Evolutionary conservation across 2,113 vertebrate species (phyloP).

Genomic region (Myiagra hebetior): DNA sequence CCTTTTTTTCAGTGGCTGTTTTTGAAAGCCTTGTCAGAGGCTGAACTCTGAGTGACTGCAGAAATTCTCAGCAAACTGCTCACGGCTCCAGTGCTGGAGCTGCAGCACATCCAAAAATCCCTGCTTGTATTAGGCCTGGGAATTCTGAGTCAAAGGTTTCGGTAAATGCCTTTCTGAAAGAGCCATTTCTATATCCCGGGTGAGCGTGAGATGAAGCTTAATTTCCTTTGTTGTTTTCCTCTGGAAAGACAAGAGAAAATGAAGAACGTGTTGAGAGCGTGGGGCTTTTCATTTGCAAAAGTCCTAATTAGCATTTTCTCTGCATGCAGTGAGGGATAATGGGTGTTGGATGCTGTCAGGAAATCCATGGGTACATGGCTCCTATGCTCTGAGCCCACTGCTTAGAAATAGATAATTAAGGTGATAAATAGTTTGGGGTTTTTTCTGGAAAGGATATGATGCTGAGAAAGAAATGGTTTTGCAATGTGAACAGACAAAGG

Average conservation of each 20-base stretch:
- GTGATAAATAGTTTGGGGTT: neutral
- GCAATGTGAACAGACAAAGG: neutral
- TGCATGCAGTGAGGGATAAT: constrained; percentile 17
- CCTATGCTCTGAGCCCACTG: neutral
- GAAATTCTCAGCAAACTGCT: neutral
- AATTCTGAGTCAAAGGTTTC: constrained; percentile 37
- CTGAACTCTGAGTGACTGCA: neutral
- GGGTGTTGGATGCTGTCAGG: constrained; percentile 27
- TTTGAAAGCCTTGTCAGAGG: neutral
- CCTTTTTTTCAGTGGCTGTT: neutral
- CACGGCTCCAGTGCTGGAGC: neutral
- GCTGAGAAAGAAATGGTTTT: neutral
- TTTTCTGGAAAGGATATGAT: neutral
- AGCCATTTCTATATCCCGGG: constrained; percentile 6
- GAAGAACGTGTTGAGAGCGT: constrained; percentile 9
- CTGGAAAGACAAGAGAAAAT: constrained; percentile 47
- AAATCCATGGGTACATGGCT: constrained; percentile 8
- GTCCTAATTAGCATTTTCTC: constrained; percentile 66
- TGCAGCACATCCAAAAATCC: neutral
- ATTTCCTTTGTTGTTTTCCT: constrained; percentile 55
- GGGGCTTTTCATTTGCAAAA: constrained; percentile 57
- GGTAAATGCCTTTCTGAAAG: constrained; percentile 50
- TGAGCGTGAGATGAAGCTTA: constrained; percentile 64
- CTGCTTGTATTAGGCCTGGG: neutral
- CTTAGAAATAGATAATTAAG: neutral